Base-by-base conservation (phyloP, 2,888 invertebrate species). In the Dolomedes plantarius region DNA sequence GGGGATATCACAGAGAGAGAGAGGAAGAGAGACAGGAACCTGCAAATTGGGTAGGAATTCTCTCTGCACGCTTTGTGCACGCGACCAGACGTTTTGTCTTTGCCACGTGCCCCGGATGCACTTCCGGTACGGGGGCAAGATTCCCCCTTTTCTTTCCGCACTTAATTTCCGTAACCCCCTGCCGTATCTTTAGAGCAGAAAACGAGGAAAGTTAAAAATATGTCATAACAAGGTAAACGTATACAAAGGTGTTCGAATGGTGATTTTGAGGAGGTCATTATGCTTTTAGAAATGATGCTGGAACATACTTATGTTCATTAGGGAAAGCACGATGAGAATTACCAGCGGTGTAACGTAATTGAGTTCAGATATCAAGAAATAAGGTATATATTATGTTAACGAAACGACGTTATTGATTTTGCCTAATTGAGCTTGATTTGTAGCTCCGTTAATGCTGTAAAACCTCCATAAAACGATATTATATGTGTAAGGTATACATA, bases 11-110 rank as follows among this genome's bases (percentile, higher is more conserved):
- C 41, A 11, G 6, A 39, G 11, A 5, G 39, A 36, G 68, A 39
- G n/a, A 46, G 39, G 73, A n/a, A 32, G 41, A 73, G 39, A 36
- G 36, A 50, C 50, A 67, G 39, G 76, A 36, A 78, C 75, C 67
- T 85, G 83, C 46, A 77, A 85, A 85, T 85, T 83, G 83, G 73
- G n/a, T 16, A 50, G 77, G 83, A 85, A 85, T 85, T 77, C 23
- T 19, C 56, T 23, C 16, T 27, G 65, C 82, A 65, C 82, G 81
- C 78, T 71, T 39, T 32, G 32, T 32, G 68, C 80, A 39, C 78
- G 50, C 68, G 69, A 69, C 69, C 7, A 27, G 65, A 50, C 65
- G 41, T 79, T 79, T 81, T 75, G 69, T 74, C 68, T 69, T 13
- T 27, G 77, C 19, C 83, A 77, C 77, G 77, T 72, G 72, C 72